These are phyloP conservation scores for Atrina japonica DNA, from an alignment of 2,888 invertebrate species.

Conservation along the genomic window DNA sequence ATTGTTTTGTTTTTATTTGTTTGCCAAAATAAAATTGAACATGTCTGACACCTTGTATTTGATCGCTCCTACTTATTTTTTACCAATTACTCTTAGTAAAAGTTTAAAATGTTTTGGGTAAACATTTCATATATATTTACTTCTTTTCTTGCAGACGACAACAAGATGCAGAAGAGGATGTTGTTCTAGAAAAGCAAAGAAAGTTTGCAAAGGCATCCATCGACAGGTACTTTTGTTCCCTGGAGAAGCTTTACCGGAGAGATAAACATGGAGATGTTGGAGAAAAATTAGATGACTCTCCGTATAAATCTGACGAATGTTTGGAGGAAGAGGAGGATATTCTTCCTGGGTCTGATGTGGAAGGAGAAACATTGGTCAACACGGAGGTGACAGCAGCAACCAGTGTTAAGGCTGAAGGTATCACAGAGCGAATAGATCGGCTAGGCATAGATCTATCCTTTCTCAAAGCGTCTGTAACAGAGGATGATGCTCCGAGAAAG, in stretches of 20 bases:
- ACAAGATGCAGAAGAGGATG: constrained; percentile 57
- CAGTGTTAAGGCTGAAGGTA: constrained; percentile 64
- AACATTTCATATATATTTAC: no score
- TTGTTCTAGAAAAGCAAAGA: constrained; percentile 54
- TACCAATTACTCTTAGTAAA: no score
- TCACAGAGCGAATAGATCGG: constrained; percentile 67
- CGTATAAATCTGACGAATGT: no score
- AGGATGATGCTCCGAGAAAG: constrained; percentile 5
- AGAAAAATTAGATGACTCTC: neutral
- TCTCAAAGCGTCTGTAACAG: constrained; percentile 44
- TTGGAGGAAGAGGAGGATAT: constrained; percentile 6
- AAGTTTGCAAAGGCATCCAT: constrained; percentile 64
- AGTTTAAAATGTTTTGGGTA: no score
- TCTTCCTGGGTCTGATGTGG: constrained; percentile 14
- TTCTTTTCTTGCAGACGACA: constrained; percentile 56
- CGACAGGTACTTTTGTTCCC: constrained; percentile 67
- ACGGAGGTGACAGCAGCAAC: constrained; percentile 57
- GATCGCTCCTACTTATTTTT: no score
- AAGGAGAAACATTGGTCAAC: constrained; percentile 52
- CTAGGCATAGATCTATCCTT: constrained; percentile 67
- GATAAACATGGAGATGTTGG: constrained; percentile 16
- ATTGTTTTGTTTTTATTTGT: no score
- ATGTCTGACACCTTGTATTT: no score
- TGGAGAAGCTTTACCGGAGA: constrained; percentile 55
- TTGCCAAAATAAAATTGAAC: no score